Conservation (phyloP, 2,113 vertebrate species). For the Ctenodactylus gundi region DNA sequence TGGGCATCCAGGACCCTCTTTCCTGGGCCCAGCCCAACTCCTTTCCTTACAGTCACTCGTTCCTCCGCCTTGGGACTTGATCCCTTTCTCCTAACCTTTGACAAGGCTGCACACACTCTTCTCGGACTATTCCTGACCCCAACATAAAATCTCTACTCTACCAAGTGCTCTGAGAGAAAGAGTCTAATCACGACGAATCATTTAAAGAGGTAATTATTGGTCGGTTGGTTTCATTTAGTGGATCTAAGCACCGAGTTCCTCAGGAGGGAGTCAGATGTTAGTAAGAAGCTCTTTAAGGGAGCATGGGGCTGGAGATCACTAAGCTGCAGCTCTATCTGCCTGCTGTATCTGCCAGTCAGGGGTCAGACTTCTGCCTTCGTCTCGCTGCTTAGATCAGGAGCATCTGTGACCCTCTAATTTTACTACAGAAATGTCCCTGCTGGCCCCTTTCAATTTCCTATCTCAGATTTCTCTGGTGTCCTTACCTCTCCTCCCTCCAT, state of each 20-base stretch:
- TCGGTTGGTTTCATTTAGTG: not conserved
- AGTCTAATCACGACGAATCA: not conserved
- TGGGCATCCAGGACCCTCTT: not conserved
- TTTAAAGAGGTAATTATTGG: not conserved
- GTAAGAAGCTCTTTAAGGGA: not conserved
- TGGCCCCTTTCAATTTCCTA: not conserved
- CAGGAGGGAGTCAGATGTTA: not conserved
- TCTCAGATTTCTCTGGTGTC: not conserved
- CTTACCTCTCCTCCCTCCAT: not conserved
- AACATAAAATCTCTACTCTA: not conserved
- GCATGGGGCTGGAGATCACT: not conserved
- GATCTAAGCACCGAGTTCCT: not conserved
- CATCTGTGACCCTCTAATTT: not conserved
- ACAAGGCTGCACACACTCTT: not conserved
- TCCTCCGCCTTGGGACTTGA: not conserved
- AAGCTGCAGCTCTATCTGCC: not conserved
- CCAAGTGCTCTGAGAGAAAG: not conserved
- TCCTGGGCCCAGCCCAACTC: accelerated
- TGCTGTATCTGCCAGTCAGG: not conserved
- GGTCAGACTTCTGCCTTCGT: not conserved
- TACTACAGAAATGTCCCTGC: not conserved
- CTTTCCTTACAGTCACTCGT: not conserved
- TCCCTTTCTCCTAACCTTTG: not conserved
- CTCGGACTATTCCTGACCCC: not conserved
- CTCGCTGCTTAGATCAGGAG: not conserved